phyloP scores from a whole-genome alignment of 2,797 vertebrate species.

The Fringilla coelebs region DNA sequence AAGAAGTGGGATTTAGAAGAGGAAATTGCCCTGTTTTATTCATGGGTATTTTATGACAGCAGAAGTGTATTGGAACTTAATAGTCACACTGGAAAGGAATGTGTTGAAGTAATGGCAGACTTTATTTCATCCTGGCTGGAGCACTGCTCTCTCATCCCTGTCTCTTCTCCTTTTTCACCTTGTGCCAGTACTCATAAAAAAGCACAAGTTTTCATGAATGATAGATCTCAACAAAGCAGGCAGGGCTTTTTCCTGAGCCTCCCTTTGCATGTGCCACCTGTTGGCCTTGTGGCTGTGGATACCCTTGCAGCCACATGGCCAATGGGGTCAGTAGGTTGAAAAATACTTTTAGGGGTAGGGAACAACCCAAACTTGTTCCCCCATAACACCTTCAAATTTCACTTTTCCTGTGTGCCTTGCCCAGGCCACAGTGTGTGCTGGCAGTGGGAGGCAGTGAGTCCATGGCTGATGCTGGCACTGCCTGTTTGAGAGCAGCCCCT shows the following conservation, averaged over 20 bases:
- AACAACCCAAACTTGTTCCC: neutral
- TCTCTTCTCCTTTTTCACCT: neutral
- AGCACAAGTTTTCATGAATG: neutral
- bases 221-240: neutral
- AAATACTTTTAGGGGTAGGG: neutral
- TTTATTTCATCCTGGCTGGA: conserved; percentile 10
- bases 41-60: neutral
- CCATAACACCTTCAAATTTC: neutral
- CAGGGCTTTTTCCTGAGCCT: neutral
- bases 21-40: neutral
- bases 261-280: fast-evolving
- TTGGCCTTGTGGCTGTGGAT: neutral
- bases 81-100: neutral
- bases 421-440: neutral
- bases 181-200: neutral
- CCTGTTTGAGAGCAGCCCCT: neutral
- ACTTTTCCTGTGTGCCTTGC: neutral
- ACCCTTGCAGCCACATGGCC: neutral
- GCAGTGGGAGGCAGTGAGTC: neutral
- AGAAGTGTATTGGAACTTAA: neutral
- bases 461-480: neutral
- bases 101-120: neutral
- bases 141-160: neutral
- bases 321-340: fast-evolving
- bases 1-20: neutral